Conservation (phyloP, 2,797 vertebrate genomes). For the Rhinoraja longicauda region DNA sequence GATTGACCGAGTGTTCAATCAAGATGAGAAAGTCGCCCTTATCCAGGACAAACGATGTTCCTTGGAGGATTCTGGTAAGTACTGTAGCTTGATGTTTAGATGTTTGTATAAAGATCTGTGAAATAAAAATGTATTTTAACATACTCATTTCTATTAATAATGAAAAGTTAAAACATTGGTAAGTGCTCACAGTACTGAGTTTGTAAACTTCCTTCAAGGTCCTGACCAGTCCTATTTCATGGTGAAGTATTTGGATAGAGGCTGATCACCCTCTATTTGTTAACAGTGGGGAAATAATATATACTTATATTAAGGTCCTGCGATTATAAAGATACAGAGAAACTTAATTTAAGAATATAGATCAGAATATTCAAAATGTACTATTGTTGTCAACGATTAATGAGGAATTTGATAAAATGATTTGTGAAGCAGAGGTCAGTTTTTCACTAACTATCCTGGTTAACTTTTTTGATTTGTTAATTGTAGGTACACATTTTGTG, state of each 20-base stretch:
- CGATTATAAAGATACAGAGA: neutral
- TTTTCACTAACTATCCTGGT: neutral
- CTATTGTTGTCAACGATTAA: neutral
- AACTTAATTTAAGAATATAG: neutral
- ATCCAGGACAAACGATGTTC: constrained; percentile 88
- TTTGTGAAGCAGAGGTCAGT: neutral
- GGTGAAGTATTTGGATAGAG: neutral
- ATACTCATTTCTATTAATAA: neutral
- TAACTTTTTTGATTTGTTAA: neutral
- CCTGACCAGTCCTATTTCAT: neutral
- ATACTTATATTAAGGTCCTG: neutral
- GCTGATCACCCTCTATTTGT: neutral
- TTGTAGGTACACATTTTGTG: neutral
- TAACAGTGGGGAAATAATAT: neutral
- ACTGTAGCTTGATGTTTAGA: neutral
- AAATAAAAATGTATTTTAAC: constrained; percentile 1
- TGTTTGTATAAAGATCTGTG: neutral
- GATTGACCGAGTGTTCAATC: constrained; percentile 97
- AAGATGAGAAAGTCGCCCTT: constrained; percentile 84
- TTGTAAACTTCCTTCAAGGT: neutral
- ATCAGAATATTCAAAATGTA: neutral
- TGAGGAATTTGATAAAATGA: neutral
- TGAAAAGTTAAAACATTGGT: neutral
- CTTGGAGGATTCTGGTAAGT: constrained; percentile 86
- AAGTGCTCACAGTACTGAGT: neutral